Evolutionary conservation across 2,888 invertebrate species (phyloP), one percentile per base, ranked within the genome.

Genomic region (Tenthredo mesomela): DNA sequence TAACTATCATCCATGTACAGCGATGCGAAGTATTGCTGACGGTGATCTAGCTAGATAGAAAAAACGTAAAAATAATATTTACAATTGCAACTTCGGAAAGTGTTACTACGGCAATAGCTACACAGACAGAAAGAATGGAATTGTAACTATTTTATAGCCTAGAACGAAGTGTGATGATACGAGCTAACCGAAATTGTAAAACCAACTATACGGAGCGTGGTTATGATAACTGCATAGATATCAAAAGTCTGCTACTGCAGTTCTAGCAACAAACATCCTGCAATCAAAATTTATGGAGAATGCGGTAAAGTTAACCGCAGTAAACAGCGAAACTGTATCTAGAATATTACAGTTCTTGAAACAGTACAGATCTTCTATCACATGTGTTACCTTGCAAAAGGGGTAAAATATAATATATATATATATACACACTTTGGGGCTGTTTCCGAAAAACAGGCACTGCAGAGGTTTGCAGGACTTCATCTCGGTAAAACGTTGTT

Each of bases 281-380:
- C 67, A 33, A 67, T 67, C 67, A 67, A 18, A 54, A 67, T 67
- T 67, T 67, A 67, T 67, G 33, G 67, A 33, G 33, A 67, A 29
- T 67, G 67, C 67, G 33, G 67, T 33, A 18, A 67, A 67, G 21
- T 33, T 33, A 67, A 67, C 33, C 33, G 33, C 67, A 67, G 33
- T 67, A 67, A 15, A 67, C 29, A 67, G 6, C 67, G 33, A 7
- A 33, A 33, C 18, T 33, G 7, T 67, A 67, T 4, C 40, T 40
- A 18, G 40, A 10, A 73, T 73, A 73, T 43, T 43, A 25, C 25
- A 43, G 40, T 73, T 73, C 43, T 43, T 43, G 25, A n/a, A 43
- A 43, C 43, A 73, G 4, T 43, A 43, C 25, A 21, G 43, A 73
- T 21, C 21, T 43, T 43, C 40, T 73, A 10, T 73, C 43, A 10